Base-by-base conservation (phyloP, 2,113 vertebrate genomes). In the Pluvianellus socialis region DNA sequence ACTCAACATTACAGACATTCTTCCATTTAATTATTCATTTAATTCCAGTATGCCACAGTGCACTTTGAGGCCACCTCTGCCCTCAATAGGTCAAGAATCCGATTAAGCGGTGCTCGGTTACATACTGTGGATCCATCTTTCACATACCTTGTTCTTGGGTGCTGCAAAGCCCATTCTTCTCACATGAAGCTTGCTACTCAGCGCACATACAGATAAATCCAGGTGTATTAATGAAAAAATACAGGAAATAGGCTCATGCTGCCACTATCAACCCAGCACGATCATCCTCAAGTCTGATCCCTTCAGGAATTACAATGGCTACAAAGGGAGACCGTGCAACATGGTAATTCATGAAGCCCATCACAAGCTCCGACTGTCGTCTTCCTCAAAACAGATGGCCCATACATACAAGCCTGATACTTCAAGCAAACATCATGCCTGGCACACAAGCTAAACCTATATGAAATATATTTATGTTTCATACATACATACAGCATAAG, bases 141-240 rank as follows among this genome's bases (percentile, higher is more conserved):
- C 20, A 67, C 0, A 0, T 24, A 90, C 75, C 22, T 72, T 82
- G 21, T 24, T 44, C 23, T 52, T 22, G 10, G 23, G 18, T 33
- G 38, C 44, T 50, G 1, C 10, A 67, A 80, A 38, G 38, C 11
- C 14, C 22, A 24, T 26, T 67, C n/a, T 24, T 91, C 56, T 67
- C 63, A 65, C 16, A 2, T 7, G 20, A 91, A 9, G 23, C 49
- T 50, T 23, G 49, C 49, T 50, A 50, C 49, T 50, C 49, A 30
- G 62, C 14, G 63, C 28, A 44, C 0, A 1, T 17, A 67, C 45
- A 55, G 0, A 1, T 53, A 81, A 74, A 90, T n/a, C 12, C 32
- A 84, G 6, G 6, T 55, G 13, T 33, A 55, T 27, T 55, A 17
- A 88, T 65, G 66, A 56, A 52, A 56, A 76, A 35, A 32, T 19